Conservation (phyloP, 2,113 vertebrate species). For the Manacus vitellinus region DNA sequence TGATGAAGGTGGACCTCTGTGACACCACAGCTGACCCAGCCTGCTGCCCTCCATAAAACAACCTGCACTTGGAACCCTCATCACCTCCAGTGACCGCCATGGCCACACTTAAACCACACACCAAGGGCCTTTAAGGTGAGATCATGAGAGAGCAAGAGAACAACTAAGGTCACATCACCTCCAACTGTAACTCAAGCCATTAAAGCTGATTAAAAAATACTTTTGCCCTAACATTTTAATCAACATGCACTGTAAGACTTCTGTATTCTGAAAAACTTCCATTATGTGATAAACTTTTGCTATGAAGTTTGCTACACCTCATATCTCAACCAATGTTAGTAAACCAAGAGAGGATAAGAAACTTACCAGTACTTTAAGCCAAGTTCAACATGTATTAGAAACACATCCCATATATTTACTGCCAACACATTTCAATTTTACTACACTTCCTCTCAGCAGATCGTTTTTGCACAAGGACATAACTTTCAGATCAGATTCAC, state of each 20-base stretch:
- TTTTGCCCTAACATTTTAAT: not conserved
- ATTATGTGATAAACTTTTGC: not conserved
- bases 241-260: not conserved
- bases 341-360: not conserved
- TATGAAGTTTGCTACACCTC: not conserved
- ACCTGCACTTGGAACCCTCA: not conserved
- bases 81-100: not conserved
- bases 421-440: not conserved
- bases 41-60: not conserved
- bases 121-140: not conserved
- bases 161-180: not conserved
- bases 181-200: not conserved
- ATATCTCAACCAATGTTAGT: not conserved
- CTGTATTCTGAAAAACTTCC: not conserved
- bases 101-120: not conserved
- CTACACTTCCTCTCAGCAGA: not conserved
- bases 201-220: not conserved
- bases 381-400: not conserved
- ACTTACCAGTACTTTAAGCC: not conserved
- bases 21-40: not conserved
- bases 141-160: accelerated
- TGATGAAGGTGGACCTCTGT: not conserved
- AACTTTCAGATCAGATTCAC: not conserved
- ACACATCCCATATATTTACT: not conserved
- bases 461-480: not conserved